phyloP scores from a whole-genome alignment of 1,140 invertebrate species.

The Notospermus geniculatus region DNA sequence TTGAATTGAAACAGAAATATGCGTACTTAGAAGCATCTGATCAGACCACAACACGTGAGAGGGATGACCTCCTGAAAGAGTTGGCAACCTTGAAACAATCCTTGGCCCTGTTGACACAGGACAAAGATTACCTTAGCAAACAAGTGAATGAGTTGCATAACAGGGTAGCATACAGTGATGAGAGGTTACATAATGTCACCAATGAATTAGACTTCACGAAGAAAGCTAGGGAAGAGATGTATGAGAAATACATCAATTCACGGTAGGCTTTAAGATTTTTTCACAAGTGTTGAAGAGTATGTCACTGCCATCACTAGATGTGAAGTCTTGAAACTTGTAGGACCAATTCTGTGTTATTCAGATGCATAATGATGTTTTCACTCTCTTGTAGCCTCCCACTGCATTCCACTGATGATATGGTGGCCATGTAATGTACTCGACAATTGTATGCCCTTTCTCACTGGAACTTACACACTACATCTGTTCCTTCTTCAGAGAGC shows the following conservation, averaged over 20 bases:
- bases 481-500: slow-evolving; percentile 41
- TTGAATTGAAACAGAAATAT: slow-evolving; percentile 41
- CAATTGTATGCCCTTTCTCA: not conserved
- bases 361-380: no score
- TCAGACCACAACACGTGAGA: slow-evolving; percentile 41
- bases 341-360: no score
- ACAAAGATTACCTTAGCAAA: slow-evolving; percentile 55
- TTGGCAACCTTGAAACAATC: slow-evolving; percentile 48
- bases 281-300: no score
- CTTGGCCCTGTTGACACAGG: slow-evolving; percentile 48
- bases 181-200: slow-evolving; percentile 41
- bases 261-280: no score
- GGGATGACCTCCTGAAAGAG: slow-evolving; percentile 50
- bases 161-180: slow-evolving; percentile 41
- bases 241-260: slow-evolving; percentile 56
- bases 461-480: no score
- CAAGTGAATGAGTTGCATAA: slow-evolving; percentile 46
- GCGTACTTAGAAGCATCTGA: slow-evolving; percentile 40
- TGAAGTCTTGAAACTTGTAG: no score
- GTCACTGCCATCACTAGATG: no score
- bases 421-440: not conserved
- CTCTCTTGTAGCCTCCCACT: no score
- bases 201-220: slow-evolving; percentile 51
- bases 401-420: no score
- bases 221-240: slow-evolving; percentile 53